Percentiles rank a stretch among this genome's conserved stretches.
These are phyloP conservation scores for Tribolium castaneum DNA, from an alignment of 1,140 invertebrate species.

Conservation along the genomic window DNA sequence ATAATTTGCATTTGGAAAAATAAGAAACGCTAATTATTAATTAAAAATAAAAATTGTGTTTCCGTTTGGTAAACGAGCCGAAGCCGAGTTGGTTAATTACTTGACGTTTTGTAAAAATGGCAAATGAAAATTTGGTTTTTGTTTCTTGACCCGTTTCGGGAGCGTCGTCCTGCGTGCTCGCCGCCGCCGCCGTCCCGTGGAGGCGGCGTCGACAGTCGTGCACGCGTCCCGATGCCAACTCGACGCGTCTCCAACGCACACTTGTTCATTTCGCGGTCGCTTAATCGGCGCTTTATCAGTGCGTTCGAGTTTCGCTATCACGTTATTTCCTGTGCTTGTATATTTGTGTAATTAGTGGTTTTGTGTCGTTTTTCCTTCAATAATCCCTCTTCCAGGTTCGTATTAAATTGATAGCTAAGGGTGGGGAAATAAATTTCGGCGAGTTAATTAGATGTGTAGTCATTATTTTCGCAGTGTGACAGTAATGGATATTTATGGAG, in stretches of 20 bases:
- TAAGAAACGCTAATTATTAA: no score
- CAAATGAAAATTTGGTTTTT: no score
- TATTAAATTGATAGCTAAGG: neutral
- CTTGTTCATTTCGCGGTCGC: constrained; percentile 6
- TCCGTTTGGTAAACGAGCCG: no score
- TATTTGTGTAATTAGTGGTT: neutral
- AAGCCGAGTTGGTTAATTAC: no score
- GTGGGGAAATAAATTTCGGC: no score
- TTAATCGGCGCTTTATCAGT: neutral
- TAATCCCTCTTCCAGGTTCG: neutral
- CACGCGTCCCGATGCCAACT: constrained; percentile 11
- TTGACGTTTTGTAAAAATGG: no score
- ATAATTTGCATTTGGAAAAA: no score
- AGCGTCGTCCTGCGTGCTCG: neutral
- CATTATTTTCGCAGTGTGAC: no score
- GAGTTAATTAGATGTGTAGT: no score
- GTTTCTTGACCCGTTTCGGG: neutral
- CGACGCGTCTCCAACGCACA: constrained; percentile 16
- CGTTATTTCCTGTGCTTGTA: neutral
- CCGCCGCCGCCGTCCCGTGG: neutral
- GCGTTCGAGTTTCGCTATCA: neutral
- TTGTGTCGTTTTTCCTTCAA: neutral
- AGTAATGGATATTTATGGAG: no score
- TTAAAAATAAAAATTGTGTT: no score
- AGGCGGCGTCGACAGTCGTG: constrained; percentile 13